These are phyloP conservation scores for Leucozona laternaria DNA, from an alignment of 2,888 invertebrate genomes.

Conservation along the genomic window DNA sequence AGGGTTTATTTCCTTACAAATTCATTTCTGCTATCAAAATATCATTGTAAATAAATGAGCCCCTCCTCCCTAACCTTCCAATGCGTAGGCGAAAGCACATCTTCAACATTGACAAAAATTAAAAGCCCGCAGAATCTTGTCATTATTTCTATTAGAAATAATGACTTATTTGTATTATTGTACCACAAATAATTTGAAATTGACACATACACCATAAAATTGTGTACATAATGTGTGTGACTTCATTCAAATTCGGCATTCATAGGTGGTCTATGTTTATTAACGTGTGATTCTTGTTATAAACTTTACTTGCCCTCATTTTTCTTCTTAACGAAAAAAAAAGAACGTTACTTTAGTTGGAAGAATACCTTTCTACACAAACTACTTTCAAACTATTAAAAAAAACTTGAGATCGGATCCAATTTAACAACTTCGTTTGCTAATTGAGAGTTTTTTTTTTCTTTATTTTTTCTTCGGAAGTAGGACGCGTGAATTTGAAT, in stretches of 20 bases:
- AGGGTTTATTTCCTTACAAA: neutral
- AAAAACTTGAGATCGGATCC: neutral
- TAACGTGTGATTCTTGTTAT: neutral
- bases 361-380: neutral
- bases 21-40: neutral
- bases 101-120: neutral
- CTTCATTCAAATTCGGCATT: neutral
- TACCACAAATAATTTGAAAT: neutral
- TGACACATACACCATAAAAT: neutral
- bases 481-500: neutral
- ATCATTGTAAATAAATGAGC: neutral
- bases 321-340: neutral
- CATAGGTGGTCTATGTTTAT: neutral
- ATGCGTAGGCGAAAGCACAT: neutral
- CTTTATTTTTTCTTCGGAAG: neutral
- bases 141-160: neutral
- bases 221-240: neutral
- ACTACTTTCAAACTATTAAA: neutral
- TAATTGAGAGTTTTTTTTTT: neutral
- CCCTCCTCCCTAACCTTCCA: neutral
- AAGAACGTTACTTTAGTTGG: neutral
- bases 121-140: neutral
- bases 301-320: neutral
- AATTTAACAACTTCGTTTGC: neutral
- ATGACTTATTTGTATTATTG: neutral